phyloP scores from a whole-genome alignment of 2,113 vertebrate species.

The Monarcha castaneiventris region DNA sequence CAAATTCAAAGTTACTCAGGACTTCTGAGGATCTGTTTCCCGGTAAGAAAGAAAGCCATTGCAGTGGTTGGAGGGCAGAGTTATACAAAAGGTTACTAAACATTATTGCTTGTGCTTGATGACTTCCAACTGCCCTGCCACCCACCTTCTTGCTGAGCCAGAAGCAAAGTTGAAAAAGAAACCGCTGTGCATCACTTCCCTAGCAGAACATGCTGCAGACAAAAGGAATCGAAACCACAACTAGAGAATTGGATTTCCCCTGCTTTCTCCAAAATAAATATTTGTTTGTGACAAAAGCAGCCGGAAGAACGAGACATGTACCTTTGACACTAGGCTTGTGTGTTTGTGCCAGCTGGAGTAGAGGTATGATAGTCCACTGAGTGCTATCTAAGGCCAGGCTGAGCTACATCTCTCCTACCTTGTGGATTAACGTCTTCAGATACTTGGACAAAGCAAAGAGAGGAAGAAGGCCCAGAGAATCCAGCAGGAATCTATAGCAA shows the following conservation, averaged over 20 bases:
- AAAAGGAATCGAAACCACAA: constrained; percentile 62
- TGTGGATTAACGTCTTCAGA: neutral
- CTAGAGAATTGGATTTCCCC: constrained; percentile 61
- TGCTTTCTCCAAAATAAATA: constrained; percentile 70
- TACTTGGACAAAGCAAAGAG: neutral
- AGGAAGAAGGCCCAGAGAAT: neutral
- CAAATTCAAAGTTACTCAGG: neutral
- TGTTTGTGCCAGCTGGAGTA: neutral
- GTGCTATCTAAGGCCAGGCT: constrained; percentile 25
- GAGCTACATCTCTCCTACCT: neutral
- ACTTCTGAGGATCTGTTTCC: neutral
- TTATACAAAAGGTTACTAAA: constrained; percentile 39
- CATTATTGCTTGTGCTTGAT: constrained; percentile 19
- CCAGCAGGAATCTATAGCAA: neutral
- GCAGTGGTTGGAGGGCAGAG: neutral
- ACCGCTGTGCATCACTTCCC: constrained; percentile 57
- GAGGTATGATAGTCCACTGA: neutral
- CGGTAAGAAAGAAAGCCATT: constrained; percentile 1
- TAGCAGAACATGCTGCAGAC: constrained; percentile 60
- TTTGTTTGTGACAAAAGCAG: constrained; percentile 57
- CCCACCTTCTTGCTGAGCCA: constrained; percentile 57
- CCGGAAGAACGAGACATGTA: constrained; percentile 42
- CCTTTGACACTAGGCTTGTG: constrained; percentile 10
- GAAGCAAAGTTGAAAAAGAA: constrained; percentile 64
- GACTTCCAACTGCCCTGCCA: constrained; percentile 49